A percentile compares a stretch with the other conserved stretches of the same genome.
Evolutionary conservation across 2,888 invertebrate species (phyloP).

Genomic region (Cryptus armator): DNA sequence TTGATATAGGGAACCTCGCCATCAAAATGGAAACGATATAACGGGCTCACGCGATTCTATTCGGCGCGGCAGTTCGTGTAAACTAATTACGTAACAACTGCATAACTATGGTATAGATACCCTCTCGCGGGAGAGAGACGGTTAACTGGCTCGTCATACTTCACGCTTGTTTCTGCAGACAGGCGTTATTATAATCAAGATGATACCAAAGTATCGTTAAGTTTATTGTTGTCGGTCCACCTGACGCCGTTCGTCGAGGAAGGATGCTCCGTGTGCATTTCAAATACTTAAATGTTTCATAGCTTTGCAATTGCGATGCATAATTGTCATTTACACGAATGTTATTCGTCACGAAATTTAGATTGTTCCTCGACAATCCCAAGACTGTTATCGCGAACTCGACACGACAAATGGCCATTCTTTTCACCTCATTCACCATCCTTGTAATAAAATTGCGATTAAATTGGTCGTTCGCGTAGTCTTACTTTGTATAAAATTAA

Average conservation of each 20-base stretch:
- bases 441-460: too few species aligned
- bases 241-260: too few species aligned
- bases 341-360: not conserved
- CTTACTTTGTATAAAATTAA: too few species aligned
- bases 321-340: not conserved
- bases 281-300: not conserved
- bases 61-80: slow-evolving; percentile 12
- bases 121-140: not conserved
- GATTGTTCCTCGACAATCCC: too few species aligned
- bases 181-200: not conserved
- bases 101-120: not conserved
- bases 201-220: not conserved
- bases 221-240: too few species aligned
- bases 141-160: not conserved
- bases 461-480: too few species aligned
- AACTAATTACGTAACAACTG: not conserved
- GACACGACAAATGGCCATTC: not conserved
- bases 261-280: too few species aligned
- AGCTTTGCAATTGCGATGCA: not conserved
- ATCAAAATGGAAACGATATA: slow-evolving; percentile 49
- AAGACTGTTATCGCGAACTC: not conserved
- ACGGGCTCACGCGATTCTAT: slow-evolving; percentile 55
- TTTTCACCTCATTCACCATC: too few species aligned
- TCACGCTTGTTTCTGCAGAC: not conserved
- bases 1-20: slow-evolving; percentile 41